phyloP scores from a whole-genome alignment of 2,113 vertebrate genomes.

The Tragulus kanchil region DNA sequence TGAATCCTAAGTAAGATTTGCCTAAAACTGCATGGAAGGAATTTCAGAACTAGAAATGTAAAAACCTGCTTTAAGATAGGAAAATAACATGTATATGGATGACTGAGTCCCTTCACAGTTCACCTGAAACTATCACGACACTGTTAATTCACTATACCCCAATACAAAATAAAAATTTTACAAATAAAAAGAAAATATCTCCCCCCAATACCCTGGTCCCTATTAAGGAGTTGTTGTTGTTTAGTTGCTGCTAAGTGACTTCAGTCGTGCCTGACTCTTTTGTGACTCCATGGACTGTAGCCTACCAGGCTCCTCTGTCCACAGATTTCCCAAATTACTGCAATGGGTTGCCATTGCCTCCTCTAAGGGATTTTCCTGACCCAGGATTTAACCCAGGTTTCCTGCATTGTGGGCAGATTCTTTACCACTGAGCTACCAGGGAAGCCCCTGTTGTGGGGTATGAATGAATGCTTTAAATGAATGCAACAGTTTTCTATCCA shows the following conservation, averaged over 20 bases:
- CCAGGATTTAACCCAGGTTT: background rate
- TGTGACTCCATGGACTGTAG: background rate
- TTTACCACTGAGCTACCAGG: background rate
- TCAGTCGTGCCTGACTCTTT: background rate
- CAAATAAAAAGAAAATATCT: background rate
- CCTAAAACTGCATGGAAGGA: background rate
- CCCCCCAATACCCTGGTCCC: background rate
- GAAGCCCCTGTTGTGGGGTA: background rate
- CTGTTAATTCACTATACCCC: background rate
- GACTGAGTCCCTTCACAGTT: background rate
- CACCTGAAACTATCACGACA: background rate
- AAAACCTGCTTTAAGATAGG: constrained; percentile 34
- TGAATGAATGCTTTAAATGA: background rate
- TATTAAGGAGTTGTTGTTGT: background rate
- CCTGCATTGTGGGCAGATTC: background rate
- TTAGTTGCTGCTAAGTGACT: background rate
- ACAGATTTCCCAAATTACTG: background rate
- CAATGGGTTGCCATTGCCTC: background rate
- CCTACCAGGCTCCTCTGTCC: background rate
- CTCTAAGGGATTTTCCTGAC: background rate
- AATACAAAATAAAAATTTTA: background rate
- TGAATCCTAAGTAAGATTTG: background rate
- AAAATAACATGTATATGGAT: background rate
- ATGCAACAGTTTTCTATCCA: background rate
- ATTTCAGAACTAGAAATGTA: constrained; percentile 11